Percentiles rank a stretch among this genome's conserved stretches.
Conservation (phyloP, 1,140 invertebrate genomes). For the Caenorhabditis elegans region WBcel235 BX284604.4:5600001-5600500, state of each 20-base stretch:
- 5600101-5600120: too few relatives aligned
- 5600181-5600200: too few relatives aligned
- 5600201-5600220: too few relatives aligned
- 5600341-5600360: conserved; percentile 26
- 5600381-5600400: not conserved
- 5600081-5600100: too few relatives aligned
- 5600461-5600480: not conserved
- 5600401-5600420: conserved; percentile 30
- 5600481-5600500: conserved; percentile 7
- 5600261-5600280: not conserved
- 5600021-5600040: too few relatives aligned
- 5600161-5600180: too few relatives aligned
- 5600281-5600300: conserved; percentile 16
- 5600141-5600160: too few relatives aligned
- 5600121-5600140: too few relatives aligned
- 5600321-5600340: not conserved
- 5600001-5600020: too few relatives aligned
- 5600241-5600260: conserved; percentile 14
- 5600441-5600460: not conserved
- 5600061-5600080: too few relatives aligned
- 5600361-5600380: not conserved
- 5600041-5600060: too few relatives aligned
- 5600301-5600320: not conserved
- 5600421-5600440: not conserved
- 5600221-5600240: not conserved